These are phyloP conservation scores for Gracilinanus agilis DNA, from an alignment of 2,113 vertebrate genomes.

Conservation along the genomic window DNA sequence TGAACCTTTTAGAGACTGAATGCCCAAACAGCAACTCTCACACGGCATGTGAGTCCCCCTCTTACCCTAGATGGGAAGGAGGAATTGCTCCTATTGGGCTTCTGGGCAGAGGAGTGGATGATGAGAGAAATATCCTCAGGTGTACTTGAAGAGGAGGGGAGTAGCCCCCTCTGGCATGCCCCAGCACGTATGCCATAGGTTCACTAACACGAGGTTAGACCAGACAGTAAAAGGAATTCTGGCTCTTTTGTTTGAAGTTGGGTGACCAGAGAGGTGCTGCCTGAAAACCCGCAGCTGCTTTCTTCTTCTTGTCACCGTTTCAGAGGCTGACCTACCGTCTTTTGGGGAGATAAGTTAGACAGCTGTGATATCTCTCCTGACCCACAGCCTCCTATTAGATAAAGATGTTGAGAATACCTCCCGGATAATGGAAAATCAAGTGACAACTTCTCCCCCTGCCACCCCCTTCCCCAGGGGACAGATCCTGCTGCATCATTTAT, in stretches of 20 bases:
- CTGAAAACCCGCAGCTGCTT: background rate
- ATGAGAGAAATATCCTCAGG: no score
- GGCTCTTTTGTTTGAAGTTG: slow-evolving; percentile 57
- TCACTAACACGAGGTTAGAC: background rate
- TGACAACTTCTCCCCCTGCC: background rate
- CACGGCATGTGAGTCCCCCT: no score
- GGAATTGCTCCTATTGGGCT: no score
- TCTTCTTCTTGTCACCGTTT: slow-evolving; percentile 33
- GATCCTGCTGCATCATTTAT: background rate
- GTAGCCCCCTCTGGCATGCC: no score
- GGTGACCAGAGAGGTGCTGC: slow-evolving; percentile 16
- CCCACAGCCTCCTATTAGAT: background rate
- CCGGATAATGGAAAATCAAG: background rate
- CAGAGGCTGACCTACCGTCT: slow-evolving; percentile 4
- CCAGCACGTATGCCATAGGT: no score
- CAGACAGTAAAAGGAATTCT: slow-evolving; percentile 20
- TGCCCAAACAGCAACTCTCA: no score
- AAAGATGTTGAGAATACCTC: background rate
- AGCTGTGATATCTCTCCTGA: background rate
- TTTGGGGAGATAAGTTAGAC: slow-evolving; percentile 24
- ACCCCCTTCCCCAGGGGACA: background rate
- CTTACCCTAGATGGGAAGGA: no score
- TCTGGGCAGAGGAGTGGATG: no score
- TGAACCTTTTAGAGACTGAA: no score
- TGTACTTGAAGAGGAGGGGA: no score